A percentile compares a stretch with the other conserved stretches of the same genome.
Conservation (phyloP, 2,797 vertebrate species). For the Pipistrellus pipistrellus region DNA sequence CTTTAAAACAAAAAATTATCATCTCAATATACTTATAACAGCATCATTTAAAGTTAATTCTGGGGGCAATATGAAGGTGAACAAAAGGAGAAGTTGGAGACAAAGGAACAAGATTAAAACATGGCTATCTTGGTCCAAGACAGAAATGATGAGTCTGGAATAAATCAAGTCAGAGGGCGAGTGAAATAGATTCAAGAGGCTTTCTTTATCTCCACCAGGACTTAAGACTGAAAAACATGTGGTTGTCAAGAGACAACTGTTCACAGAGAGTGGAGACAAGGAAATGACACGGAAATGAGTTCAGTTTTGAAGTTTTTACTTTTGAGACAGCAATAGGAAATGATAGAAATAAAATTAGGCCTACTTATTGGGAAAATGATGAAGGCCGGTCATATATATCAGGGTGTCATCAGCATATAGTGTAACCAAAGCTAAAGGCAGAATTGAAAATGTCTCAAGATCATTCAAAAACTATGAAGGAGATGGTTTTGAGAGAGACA, state of each 20-base stretch:
- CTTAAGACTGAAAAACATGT: background rate
- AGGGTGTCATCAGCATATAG: background rate
- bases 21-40: background rate
- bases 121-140: background rate
- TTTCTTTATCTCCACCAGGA: background rate
- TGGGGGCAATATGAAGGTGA: background rate
- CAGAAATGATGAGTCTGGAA: background rate
- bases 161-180: background rate
- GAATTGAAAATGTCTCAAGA: background rate
- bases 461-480: background rate
- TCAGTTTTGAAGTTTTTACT: background rate
- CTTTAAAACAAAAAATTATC: background rate
- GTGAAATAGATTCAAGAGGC: background rate
- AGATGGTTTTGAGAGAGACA: background rate
- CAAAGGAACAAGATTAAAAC: background rate
- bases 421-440: background rate
- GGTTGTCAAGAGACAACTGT: background rate
- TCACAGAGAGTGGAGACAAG: background rate
- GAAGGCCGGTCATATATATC: rapidly evolving
- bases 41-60: background rate
- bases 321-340: background rate
- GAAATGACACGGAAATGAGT: background rate
- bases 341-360: background rate
- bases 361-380: background rate
- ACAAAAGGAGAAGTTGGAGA: background rate